Evolutionary conservation across 2,888 invertebrate species (phyloP).

Genomic region (Amiota minor): DNA sequence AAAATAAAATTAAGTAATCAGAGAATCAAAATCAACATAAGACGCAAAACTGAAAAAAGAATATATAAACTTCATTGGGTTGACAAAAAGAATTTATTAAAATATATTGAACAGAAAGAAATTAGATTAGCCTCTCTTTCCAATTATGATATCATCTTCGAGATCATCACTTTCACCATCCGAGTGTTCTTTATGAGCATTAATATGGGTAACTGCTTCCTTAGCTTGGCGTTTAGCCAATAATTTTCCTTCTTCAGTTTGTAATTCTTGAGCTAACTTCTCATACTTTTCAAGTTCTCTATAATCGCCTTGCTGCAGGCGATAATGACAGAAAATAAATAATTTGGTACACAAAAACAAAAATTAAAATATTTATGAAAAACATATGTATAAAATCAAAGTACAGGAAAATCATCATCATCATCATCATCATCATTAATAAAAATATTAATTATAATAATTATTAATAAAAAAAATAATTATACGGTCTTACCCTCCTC

Average conservation of each 20-base stretch:
- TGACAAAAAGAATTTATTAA: too few species aligned
- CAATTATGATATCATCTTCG: not conserved
- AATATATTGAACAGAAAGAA: too few species aligned
- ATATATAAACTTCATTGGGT: not conserved
- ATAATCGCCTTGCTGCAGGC: not conserved
- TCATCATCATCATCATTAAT: too few species aligned
- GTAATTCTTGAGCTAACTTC: not conserved
- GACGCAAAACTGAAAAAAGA: not conserved
- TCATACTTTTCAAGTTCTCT: not conserved
- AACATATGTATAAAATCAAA: too few species aligned
- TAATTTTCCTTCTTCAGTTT: not conserved
- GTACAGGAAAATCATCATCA: too few species aligned
- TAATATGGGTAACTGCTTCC: not conserved
- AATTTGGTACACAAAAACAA: not conserved
- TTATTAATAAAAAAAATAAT: too few species aligned
- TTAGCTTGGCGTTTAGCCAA: not conserved
- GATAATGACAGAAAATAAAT: not conserved
- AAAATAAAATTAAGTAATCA: not conserved
- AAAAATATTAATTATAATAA: too few species aligned
- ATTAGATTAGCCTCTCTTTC: too few species aligned
- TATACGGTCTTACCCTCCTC: too few species aligned
- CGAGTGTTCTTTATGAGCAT: not conserved
- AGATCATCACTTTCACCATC: slow-evolving; percentile 2
- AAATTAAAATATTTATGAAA: too few species aligned
- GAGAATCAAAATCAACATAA: not conserved